These are phyloP conservation scores for Apis cerana DNA, from an alignment of 1,140 invertebrate species.

Conservation along the genomic window DNA sequence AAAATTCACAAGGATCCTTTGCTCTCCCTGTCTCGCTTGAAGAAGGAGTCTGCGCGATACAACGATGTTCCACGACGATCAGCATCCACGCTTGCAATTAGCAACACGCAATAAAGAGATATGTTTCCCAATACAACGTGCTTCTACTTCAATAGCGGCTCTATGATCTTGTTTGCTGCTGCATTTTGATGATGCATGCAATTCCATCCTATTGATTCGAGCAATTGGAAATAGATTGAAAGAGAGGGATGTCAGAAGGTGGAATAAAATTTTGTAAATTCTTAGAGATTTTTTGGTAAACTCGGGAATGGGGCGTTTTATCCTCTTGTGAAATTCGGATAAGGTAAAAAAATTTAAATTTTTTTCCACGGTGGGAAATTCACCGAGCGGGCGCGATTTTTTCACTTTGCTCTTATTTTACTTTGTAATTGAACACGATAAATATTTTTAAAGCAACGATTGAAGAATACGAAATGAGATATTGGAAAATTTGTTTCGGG, in stretches of 20 bases:
- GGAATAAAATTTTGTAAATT: no score
- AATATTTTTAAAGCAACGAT: not conserved
- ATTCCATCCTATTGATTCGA: no score
- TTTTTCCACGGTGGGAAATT: no score
- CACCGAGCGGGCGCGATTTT: not conserved
- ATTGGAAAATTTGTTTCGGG: not conserved
- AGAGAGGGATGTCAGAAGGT: no score
- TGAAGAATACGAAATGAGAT: not conserved
- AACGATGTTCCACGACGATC: not conserved
- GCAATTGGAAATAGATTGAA: no score
- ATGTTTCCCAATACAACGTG: no score
- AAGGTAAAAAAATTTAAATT: no score
- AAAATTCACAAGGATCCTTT: constrained; percentile 64
- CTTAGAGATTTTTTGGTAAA: no score
- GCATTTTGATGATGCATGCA: not conserved
- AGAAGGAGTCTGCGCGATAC: constrained; percentile 60
- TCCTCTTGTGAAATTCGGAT: no score
- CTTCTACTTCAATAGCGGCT: not conserved
- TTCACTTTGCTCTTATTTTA: not conserved
- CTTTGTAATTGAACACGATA: not conserved
- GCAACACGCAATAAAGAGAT: not conserved
- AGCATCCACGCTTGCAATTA: constrained; percentile 33
- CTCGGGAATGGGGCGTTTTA: no score
- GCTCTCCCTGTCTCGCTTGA: constrained; percentile 28
- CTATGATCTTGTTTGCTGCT: not conserved